Evolutionary conservation across 2,888 invertebrate genomes (phyloP), one percentile per base, ranked within the genome.

Genomic region (Ophioninae sp.): DNA sequence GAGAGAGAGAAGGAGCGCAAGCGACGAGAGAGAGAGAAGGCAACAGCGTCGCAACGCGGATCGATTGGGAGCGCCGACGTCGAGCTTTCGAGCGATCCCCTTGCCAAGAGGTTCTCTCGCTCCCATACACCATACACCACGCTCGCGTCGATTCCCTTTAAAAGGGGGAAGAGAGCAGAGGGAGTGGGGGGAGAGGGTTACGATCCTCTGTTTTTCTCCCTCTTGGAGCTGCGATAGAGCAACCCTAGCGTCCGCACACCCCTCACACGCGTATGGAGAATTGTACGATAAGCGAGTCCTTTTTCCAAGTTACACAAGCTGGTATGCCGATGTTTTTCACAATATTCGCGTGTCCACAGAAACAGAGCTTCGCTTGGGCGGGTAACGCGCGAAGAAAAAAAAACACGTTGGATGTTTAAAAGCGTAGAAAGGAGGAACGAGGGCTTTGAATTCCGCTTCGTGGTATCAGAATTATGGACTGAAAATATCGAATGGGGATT

Each of bases 41-140:
- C 61, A 78, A 81, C 67, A 84, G 81, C 83, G 83, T 81, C 81
- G 83, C 81, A 84, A 84, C 83, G 83, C 83, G 81, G 81, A 84
- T 84, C 83, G 83, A 84, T 84, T 30, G 81, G 81, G 64, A 79
- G 81, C 83, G 81, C 81, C 83, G 81, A 78, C 81, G 78, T 65
- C 63, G 80, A 84, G 83, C 81, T 79, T 84, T 81, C 83, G 74
- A 83, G 83, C 80, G 81, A 84, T 81, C 78, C 83, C 75, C 81
- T 82, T 64, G 74, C 77, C 80, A 81, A 72, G 79, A 76, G 75
- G 22, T 1, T 39, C 67, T 76, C 72, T 78, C 71, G 63, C 63
- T 44, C 76, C 63, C n/a, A 63, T 64, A 69, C 37, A 75, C 56
- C 59, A 58, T 64, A 71, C 56, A 78, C 39, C 79, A 44, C 77